Conservation (phyloP, 1,140 invertebrate genomes). For the Rhagoletis zephyria region DNA sequence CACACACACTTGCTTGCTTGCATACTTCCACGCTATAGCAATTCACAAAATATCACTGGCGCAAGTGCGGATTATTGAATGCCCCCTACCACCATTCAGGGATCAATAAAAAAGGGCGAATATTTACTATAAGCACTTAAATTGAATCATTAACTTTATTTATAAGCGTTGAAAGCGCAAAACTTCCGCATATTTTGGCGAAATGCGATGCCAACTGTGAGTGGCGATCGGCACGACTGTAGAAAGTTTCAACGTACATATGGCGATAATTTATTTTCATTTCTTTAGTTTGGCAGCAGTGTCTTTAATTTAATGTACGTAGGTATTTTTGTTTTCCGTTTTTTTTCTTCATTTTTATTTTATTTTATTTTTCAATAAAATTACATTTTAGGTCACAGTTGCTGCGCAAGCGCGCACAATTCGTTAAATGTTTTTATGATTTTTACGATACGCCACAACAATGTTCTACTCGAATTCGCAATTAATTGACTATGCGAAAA, state of each 20-base stretch:
- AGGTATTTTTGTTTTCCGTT: background rate
- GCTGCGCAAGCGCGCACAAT: background rate
- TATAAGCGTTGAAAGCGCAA: constrained; percentile 53
- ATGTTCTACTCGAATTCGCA: background rate
- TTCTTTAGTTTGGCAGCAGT: background rate
- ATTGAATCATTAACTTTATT: constrained; percentile 23
- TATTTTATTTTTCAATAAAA: background rate
- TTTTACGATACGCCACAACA: background rate
- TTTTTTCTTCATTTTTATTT: background rate
- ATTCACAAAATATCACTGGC: background rate
- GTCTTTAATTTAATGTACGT: background rate
- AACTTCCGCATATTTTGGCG: constrained; percentile 37
- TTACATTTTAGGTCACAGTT: background rate
- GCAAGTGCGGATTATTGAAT: background rate
- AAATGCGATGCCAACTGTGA: background rate
- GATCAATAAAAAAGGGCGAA: background rate
- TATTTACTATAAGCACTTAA: background rate
- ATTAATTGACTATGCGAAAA: constrained; percentile 21
- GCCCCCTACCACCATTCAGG: too few species aligned
- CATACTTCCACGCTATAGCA: background rate
- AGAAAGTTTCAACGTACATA: constrained; percentile 5
- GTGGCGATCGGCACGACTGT: background rate
- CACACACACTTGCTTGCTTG: background rate
- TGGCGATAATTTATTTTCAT: constrained; percentile 38
- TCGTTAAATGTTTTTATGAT: background rate